phyloP scores from a whole-genome alignment of 2,888 invertebrate species.

The Vandiemenella viatica region DNA sequence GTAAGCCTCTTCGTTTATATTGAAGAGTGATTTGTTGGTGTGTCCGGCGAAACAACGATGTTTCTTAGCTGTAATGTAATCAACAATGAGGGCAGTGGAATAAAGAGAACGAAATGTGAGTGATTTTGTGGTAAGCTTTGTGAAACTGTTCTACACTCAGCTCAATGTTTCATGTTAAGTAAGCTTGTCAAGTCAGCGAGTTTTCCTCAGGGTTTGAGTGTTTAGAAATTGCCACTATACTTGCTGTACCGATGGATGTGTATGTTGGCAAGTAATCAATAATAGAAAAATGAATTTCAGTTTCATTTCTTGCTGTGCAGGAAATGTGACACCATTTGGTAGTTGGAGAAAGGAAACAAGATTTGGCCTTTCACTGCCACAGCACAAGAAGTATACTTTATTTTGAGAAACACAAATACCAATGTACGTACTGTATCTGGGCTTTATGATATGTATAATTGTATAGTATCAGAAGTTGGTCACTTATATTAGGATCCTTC shows the following conservation, averaged over 20 bases:
- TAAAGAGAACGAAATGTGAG: too few relatives aligned
- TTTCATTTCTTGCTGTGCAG: conserved; percentile 8
- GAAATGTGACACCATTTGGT: conserved; percentile 5
- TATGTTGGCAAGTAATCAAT: too few relatives aligned
- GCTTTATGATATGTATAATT: conserved; percentile 5
- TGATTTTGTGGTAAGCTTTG: background rate
- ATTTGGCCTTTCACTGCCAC: conserved; percentile 23
- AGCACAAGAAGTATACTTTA: conserved; percentile 20
- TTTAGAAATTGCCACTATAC: background rate
- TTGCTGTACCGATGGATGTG: background rate
- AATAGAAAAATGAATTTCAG: background rate
- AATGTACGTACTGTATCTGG: conserved; percentile 5
- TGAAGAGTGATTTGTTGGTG: background rate
- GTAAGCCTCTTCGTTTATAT: background rate
- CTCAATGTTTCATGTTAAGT: background rate
- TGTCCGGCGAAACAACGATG: conserved; percentile 4
- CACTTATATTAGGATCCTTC: conserved; percentile 12
- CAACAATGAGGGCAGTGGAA: too few relatives aligned
- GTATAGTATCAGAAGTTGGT: conserved; percentile 4
- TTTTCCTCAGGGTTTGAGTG: background rate
- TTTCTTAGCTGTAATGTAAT: too few relatives aligned
- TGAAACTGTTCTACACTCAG: background rate
- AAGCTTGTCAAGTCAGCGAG: background rate
- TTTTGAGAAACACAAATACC: conserved; percentile 12
- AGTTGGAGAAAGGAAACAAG: conserved; percentile 15